These are phyloP conservation scores for Magallana angulata DNA, from an alignment of 1,140 invertebrate species.

Conservation along the genomic window DNA sequence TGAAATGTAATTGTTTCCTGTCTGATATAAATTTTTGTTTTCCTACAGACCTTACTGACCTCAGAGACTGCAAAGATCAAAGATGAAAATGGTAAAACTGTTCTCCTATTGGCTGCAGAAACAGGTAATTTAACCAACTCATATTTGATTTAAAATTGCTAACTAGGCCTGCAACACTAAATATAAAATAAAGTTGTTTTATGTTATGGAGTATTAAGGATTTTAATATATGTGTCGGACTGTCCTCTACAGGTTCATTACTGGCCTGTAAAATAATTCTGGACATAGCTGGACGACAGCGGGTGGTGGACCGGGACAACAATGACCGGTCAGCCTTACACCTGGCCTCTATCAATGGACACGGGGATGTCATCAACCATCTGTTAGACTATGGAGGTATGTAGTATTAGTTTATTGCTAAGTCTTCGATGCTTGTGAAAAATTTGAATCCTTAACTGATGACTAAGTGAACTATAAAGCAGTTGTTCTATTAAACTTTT, in stretches of 20 bases:
- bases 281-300: slow-evolving; percentile 72
- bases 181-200: no score
- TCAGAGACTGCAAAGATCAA: slow-evolving; percentile 70
- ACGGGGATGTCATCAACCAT: slow-evolving; percentile 78
- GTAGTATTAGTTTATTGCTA: not conserved
- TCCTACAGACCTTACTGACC: slow-evolving; percentile 73
- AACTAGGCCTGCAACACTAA: no score
- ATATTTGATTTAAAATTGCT: not conserved
- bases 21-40: not conserved
- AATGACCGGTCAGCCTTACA: slow-evolving; percentile 76
- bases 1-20: no score
- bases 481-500: no score
- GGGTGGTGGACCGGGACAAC: slow-evolving; percentile 73
- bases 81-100: slow-evolving; percentile 77
- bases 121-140: slow-evolving; percentile 65
- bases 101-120: slow-evolving; percentile 75
- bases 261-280: slow-evolving; percentile 76
- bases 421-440: no score
- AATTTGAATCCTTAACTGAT: no score
- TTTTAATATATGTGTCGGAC: no score
- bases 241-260: slow-evolving; percentile 74
- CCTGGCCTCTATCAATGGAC: slow-evolving; percentile 77
- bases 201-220: no score
- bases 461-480: no score
- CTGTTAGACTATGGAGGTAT: slow-evolving; percentile 77